Conservation (phyloP, 2,113 vertebrate species). For the Colius striatus region DNA sequence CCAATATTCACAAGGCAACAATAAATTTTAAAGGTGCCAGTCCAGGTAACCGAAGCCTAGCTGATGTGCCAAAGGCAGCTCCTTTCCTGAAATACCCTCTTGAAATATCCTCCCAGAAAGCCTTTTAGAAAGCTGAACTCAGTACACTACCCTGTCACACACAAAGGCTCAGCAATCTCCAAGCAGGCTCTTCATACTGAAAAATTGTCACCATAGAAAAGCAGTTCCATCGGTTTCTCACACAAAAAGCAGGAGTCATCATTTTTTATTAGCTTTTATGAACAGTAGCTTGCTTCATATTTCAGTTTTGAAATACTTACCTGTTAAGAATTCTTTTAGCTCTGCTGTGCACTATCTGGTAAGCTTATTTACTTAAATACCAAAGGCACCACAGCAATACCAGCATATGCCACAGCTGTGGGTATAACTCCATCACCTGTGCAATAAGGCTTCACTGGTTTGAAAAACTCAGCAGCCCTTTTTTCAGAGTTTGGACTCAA, state of each 20-base stretch:
- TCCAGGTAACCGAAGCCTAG: not conserved
- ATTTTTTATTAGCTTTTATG: not conserved
- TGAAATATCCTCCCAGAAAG: not conserved
- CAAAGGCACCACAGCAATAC: not conserved
- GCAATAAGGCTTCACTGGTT: not conserved
- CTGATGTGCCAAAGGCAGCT: not conserved
- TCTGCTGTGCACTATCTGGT: not conserved
- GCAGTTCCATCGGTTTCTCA: not conserved
- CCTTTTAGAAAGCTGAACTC: not conserved
- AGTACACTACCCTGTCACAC: not conserved
- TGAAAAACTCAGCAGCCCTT: not conserved
- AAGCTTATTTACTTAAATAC: not conserved
- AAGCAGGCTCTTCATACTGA: not conserved
- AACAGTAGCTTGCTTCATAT: not conserved
- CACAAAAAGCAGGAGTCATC: not conserved
- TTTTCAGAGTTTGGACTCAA: not conserved
- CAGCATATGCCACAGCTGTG: not conserved
- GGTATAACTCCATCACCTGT: not conserved
- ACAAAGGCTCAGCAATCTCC: not conserved
- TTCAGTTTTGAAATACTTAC: not conserved
- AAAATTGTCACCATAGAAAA: not conserved
- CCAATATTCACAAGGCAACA: not conserved
- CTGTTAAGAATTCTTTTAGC: not conserved
- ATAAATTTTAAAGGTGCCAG: not conserved
- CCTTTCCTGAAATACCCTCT: not conserved